Conservation (phyloP, 1,140 invertebrate genomes). For the Oryctes rhinoceros region DNA sequence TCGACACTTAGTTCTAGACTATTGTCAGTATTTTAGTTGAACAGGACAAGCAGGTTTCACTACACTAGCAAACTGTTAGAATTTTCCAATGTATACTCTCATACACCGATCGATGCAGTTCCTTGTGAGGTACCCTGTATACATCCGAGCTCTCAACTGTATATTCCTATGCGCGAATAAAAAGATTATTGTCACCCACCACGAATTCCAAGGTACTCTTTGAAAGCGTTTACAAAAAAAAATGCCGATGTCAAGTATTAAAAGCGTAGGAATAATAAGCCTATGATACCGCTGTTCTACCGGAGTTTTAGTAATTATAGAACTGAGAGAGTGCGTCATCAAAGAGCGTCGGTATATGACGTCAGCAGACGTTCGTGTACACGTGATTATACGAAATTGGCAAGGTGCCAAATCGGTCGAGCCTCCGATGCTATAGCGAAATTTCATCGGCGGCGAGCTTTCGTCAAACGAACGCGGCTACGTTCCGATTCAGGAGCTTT, state of each 20-base stretch:
- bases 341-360: constrained; percentile 38
- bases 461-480: background rate
- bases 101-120: too few relatives aligned
- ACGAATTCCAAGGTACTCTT: background rate
- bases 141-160: too few relatives aligned
- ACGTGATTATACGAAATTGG: constrained; percentile 35
- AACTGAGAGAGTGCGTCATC: constrained; percentile 35
- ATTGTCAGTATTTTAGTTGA: too few relatives aligned
- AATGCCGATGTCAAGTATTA: too few relatives aligned
- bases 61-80: too few relatives aligned
- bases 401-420: constrained; percentile 28
- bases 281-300: background rate
- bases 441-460: background rate
- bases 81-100: too few relatives aligned
- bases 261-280: background rate
- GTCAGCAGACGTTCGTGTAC: constrained; percentile 39
- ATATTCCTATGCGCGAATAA: background rate
- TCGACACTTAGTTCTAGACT: too few relatives aligned
- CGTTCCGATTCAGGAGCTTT: constrained; percentile 4
- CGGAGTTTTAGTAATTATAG: constrained; percentile 24
- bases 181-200: background rate
- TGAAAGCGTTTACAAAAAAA: background rate
- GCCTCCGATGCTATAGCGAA: constrained; percentile 20
- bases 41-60: too few relatives aligned
- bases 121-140: too few relatives aligned